Evolutionary conservation across 1,140 invertebrate species (phyloP), one percentile per base, ranked within the genome.

Genomic region (Glossosoma conforme): DNA sequence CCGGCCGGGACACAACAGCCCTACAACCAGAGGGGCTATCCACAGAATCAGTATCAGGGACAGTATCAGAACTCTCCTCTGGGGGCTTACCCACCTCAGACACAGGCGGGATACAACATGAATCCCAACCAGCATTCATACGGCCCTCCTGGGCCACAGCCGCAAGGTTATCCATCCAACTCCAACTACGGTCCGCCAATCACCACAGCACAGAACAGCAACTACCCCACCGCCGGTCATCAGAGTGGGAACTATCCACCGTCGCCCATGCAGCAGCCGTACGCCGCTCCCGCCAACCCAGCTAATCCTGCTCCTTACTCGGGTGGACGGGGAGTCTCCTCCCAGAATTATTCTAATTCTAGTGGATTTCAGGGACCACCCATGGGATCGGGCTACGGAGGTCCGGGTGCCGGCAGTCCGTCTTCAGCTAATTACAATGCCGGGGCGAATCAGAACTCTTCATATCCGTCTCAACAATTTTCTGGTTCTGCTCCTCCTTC

Each of bases 181-280:
- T 69, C 71, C 33, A 68, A 62, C 54, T 75, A 75, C 65, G 72
- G 72, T 1, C 72, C 72, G 20, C 72, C 72, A n/a, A 74, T 69
- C 18, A 74, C 71, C 17, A 72, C 72, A 44, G 54, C 70, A 20
- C 70, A 70, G 18, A 58, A 45, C 19, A 71, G 63, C 56, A 74
- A 69, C 50, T 75, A 75, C 56, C 69, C 70, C 20, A 65, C 68
- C 28, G 64, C 68, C 17, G 66, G 68, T 25, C 72, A 75, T 61
- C 72, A 71, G 35, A 66, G 66, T 2, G 62, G 68, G 15, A 67
- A 66, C 10, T 75, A 75, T 54, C 72, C 70, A 18, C 69, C 69
- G 32, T 69, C 70, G 14, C 62, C 70, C 28, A 68, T 59, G 43
- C 72, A 75, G 49, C 72, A 75, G 51, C 63, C 65, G 3, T 74